phyloP scores from a whole-genome alignment of 2,797 vertebrate species.

The Rallus crepitans region DNA sequence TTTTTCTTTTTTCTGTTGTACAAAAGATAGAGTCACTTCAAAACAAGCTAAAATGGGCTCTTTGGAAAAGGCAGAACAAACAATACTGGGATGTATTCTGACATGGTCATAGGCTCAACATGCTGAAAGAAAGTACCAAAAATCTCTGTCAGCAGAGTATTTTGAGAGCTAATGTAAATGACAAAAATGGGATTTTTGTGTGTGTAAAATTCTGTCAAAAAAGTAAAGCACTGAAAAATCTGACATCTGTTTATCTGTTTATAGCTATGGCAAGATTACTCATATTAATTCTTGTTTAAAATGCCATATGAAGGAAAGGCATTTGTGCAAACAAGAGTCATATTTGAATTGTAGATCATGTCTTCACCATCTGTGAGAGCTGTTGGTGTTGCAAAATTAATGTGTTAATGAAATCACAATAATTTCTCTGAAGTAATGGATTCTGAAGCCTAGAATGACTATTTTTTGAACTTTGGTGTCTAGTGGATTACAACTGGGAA shows the following conservation, averaged over 20 bases:
- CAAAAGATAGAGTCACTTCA: not conserved
- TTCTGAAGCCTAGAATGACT: conserved; percentile 81
- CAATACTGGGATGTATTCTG: conserved; percentile 19
- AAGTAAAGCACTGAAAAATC: conserved; percentile 81
- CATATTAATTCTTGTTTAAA: conserved; percentile 89
- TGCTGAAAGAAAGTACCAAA: conserved; percentile 39
- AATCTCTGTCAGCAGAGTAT: conserved; percentile 37
- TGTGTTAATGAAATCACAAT: conserved; percentile 90
- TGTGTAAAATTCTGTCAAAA: conserved; percentile 80
- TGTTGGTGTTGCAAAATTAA: conserved; percentile 89
- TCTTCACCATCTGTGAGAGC: conserved; percentile 87
- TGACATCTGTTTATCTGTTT: conserved; percentile 91
- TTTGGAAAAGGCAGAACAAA: conserved; percentile 45
- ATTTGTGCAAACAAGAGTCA: conserved; percentile 89
- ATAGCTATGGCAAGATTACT: conserved; percentile 87
- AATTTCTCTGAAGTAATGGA: conserved; percentile 86
- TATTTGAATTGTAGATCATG: conserved; percentile 90
- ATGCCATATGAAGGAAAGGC: conserved; percentile 88
- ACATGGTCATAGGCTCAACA: conserved; percentile 47
- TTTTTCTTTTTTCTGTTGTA: not conserved
- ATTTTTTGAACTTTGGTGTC: conserved; percentile 83
- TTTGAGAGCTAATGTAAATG: conserved; percentile 69
- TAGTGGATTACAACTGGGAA: conserved; percentile 81
- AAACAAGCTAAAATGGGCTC: not conserved
- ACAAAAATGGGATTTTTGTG: conserved; percentile 19